phyloP scores from a whole-genome alignment of 2,797 vertebrate species.

The Xenopus petersii region DNA sequence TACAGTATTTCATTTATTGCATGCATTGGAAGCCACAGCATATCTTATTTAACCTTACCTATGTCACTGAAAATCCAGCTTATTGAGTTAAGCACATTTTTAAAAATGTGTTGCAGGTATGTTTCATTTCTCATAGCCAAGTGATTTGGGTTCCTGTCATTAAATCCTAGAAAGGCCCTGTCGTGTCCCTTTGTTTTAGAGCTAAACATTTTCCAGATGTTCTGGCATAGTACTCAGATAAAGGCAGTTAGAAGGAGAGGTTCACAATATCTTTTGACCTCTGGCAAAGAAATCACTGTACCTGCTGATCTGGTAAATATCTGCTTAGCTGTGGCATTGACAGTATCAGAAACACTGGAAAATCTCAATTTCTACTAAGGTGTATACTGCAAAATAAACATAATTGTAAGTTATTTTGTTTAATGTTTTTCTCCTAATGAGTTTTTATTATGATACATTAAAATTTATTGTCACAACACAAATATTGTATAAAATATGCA shows the following conservation, averaged over 20 bases:
- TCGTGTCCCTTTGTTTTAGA: constrained; percentile 24
- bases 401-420: background rate
- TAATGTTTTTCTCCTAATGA: too few species aligned
- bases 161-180: too few species aligned
- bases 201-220: constrained; percentile 43
- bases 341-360: constrained; percentile 32
- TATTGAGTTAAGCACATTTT: background rate
- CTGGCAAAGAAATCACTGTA: constrained; percentile 10
- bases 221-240: constrained; percentile 21
- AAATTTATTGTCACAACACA: too few species aligned
- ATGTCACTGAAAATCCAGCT: too few species aligned
- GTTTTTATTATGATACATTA: too few species aligned
- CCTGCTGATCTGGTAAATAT: constrained; percentile 31
- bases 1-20: too few species aligned
- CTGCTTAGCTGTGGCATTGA: constrained; percentile 31
- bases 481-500: too few species aligned
- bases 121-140: constrained; percentile 6
- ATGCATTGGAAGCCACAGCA: too few species aligned
- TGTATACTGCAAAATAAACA: background rate
- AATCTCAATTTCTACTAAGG: constrained; percentile 7
- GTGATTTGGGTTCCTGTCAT: background rate
- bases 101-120: background rate
- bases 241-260: constrained; percentile 20
- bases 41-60: too few species aligned
- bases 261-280: constrained; percentile 11